A percentile compares a stretch with the other conserved stretches of the same genome.
Conservation (phyloP, 1,140 invertebrate species). For the Nephila pilipes region DNA sequence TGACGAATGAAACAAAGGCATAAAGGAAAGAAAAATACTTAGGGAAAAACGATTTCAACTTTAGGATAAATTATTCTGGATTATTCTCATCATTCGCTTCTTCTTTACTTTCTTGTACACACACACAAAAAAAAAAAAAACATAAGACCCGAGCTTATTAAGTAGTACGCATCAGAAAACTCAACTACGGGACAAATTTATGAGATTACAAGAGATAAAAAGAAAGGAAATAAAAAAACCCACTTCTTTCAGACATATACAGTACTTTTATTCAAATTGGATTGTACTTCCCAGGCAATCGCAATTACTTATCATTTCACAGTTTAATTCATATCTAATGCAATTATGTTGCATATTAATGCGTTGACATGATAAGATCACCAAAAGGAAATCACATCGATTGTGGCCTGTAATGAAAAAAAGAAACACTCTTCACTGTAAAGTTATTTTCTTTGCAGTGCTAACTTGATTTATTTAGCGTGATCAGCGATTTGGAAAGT, state of each 20-base stretch:
- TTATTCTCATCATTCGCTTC: background rate
- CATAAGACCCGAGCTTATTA: constrained; percentile 7
- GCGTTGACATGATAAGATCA: constrained; percentile 17
- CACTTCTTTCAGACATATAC: background rate
- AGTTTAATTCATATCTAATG: constrained; percentile 66
- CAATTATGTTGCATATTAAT: constrained; percentile 61
- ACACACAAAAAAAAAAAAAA: constrained; percentile 6
- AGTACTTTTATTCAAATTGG: constrained; percentile 50
- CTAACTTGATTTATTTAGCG: constrained; percentile 35
- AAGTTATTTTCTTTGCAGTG: constrained; percentile 16
- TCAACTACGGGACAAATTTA: constrained; percentile 25
- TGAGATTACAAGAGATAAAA: constrained; percentile 36
- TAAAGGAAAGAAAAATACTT: background rate
- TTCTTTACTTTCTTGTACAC: background rate
- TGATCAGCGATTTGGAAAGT: constrained; percentile 17
- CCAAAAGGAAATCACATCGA: constrained; percentile 6
- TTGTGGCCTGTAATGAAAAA: too few species aligned
- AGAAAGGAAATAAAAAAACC: background rate
- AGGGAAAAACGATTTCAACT: background rate
- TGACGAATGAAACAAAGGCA: background rate
- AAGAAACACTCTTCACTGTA: constrained; percentile 7
- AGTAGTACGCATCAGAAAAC: constrained; percentile 9
- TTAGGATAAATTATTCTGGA: background rate
- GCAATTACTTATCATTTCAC: constrained; percentile 51
- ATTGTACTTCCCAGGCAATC: constrained; percentile 41